Conservation (phyloP, 92 coral and sea anemone species). For the Muricea muricata region DNA sequence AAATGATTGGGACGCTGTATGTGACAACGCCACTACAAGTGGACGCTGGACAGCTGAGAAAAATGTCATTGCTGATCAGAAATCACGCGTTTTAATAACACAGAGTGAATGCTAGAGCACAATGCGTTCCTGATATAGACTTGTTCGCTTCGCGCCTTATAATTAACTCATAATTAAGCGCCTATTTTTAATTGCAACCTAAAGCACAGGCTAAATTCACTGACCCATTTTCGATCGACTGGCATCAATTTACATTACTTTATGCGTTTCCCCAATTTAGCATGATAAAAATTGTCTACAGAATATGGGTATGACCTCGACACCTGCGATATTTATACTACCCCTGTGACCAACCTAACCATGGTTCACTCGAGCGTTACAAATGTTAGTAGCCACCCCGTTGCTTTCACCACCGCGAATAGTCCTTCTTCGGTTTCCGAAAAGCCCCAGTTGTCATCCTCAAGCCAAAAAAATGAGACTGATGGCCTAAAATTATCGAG, state of each 20-base stretch:
- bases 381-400: conserved; percentile 14
- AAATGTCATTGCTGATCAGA: too few relatives aligned
- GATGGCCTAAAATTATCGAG: conserved; percentile 22
- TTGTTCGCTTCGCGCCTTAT: too few relatives aligned
- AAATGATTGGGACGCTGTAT: conserved; percentile 28
- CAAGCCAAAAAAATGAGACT: conserved; percentile 16
- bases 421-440: not conserved
- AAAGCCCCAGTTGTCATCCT: conserved; percentile 8
- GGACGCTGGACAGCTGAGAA: conserved; percentile 22
- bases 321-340: conserved; percentile 43
- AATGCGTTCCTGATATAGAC: too few relatives aligned
- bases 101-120: too few relatives aligned
- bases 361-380: conserved; percentile 29
- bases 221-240: too few relatives aligned
- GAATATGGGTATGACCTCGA: conserved; percentile 38
- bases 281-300: too few relatives aligned
- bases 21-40: conserved; percentile 7
- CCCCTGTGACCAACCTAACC: conserved; percentile 39
- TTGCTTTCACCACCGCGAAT: not conserved
- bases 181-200: too few relatives aligned
- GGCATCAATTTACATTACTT: too few relatives aligned
- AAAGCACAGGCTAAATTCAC: too few relatives aligned
- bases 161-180: too few relatives aligned
- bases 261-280: too few relatives aligned
- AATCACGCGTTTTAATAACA: too few relatives aligned